These are phyloP conservation scores for Potorous gilbertii DNA, from an alignment of 2,797 vertebrate species.

Conservation along the genomic window DNA sequence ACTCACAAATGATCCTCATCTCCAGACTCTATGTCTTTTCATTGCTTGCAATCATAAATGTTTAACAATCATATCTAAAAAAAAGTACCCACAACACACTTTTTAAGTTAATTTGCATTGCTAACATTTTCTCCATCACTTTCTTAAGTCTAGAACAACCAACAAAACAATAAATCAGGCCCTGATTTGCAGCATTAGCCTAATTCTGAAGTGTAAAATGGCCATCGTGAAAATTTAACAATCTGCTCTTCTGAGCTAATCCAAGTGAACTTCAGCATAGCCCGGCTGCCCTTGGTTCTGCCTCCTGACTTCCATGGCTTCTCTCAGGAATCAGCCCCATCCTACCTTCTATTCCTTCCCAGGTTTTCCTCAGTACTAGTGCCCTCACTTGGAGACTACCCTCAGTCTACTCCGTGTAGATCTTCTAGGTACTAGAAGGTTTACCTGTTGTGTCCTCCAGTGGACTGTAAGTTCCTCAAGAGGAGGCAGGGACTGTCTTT, in stretches of 20 bases:
- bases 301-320: neutral
- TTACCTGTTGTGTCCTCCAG: neutral
- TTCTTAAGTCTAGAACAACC: neutral
- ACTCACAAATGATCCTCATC: neutral
- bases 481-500: neutral
- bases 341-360: neutral
- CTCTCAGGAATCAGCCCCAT: neutral
- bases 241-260: neutral
- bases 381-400: neutral
- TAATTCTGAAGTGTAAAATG: neutral
- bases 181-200: neutral
- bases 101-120: neutral
- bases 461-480: neutral
- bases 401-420: neutral
- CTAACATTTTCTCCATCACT: neutral
- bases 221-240: neutral
- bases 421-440: neutral
- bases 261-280: neutral
- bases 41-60: neutral
- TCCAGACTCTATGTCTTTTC: neutral
- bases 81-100: neutral
- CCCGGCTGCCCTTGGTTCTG: neutral
- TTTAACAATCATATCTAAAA: neutral
- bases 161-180: neutral
- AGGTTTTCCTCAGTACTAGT: neutral